Conservation (phyloP, 2,888 invertebrate species). For the Sphecodes monilicornis region DNA sequence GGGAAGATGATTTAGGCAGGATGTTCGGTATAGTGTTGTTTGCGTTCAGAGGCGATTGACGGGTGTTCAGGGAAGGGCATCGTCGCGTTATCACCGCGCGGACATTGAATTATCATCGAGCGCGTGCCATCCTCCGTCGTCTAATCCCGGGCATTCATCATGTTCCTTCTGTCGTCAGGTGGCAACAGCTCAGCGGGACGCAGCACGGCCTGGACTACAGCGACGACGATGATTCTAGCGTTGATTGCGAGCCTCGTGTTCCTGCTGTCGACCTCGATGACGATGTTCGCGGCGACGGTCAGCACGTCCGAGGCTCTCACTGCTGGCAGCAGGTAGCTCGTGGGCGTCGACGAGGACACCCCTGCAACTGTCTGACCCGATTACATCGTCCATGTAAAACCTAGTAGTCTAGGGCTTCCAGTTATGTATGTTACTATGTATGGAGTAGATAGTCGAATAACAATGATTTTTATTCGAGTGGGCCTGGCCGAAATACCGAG, state of each 20-base stretch:
- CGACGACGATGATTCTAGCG: conserved; percentile 43
- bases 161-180: conserved; percentile 35
- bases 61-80: background rate
- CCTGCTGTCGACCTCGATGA: conserved; percentile 57
- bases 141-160: background rate
- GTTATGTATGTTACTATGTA: conserved; percentile 84
- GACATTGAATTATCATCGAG: background rate
- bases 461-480: conserved; percentile 76
- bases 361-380: conserved; percentile 77
- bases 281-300: conserved; percentile 39
- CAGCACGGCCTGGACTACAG: conserved; percentile 55
- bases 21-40: background rate
- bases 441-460: conserved; percentile 82
- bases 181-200: conserved; percentile 34
- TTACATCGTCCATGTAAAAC: conserved; percentile 84
- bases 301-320: conserved; percentile 11
- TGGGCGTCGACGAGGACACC: conserved; percentile 65
- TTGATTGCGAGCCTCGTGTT: conserved; percentile 33
- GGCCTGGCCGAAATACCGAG: conserved; percentile 45
- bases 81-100: background rate
- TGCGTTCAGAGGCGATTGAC: background rate
- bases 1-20: background rate
- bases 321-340: conserved; percentile 72
- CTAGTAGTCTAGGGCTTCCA: conserved; percentile 85
- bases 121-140: background rate